Conservation (phyloP, 2,113 vertebrate species). For the Trematomus loennbergii region DNA sequence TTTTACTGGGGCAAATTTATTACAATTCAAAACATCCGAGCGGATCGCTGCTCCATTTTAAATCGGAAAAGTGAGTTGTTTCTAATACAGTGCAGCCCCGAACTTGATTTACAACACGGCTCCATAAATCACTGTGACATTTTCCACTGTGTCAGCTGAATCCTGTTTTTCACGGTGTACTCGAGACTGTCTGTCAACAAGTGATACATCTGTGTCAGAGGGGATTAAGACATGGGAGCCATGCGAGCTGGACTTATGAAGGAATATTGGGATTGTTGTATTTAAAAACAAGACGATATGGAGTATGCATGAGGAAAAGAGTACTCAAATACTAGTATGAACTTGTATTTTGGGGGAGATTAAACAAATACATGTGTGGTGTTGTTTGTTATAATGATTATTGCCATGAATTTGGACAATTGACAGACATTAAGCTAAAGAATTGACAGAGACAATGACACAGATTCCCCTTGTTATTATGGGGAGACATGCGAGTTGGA, state of each 20-base stretch:
- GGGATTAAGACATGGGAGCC: constrained; percentile 66
- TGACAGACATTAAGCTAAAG: no score
- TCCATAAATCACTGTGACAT: constrained; percentile 76
- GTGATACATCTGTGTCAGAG: constrained; percentile 66
- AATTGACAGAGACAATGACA: no score
- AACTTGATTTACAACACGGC: constrained; percentile 67
- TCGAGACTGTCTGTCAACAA: constrained; percentile 69
- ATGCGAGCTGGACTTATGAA: constrained; percentile 16
- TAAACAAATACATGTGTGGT: no score
- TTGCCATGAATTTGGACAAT: no score
- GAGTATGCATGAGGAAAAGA: not conserved
- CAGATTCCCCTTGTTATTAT: no score
- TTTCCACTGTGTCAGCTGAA: constrained; percentile 78
- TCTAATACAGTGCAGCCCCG: constrained; percentile 47
- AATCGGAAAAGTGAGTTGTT: constrained; percentile 69
- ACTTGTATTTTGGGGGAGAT: no score
- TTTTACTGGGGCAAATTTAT: constrained; percentile 74
- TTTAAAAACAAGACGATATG: constrained; percentile 46
- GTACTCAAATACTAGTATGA: not conserved
- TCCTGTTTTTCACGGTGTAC: constrained; percentile 74
- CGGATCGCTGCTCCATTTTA: constrained; percentile 57
- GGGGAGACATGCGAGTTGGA: no score
- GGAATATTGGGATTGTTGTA: constrained; percentile 43
- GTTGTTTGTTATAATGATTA: no score
- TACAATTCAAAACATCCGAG: constrained; percentile 67